Evolutionary conservation across 2,797 vertebrate genomes (phyloP).

Genomic region (Mormyrus proboscirostris): DNA sequence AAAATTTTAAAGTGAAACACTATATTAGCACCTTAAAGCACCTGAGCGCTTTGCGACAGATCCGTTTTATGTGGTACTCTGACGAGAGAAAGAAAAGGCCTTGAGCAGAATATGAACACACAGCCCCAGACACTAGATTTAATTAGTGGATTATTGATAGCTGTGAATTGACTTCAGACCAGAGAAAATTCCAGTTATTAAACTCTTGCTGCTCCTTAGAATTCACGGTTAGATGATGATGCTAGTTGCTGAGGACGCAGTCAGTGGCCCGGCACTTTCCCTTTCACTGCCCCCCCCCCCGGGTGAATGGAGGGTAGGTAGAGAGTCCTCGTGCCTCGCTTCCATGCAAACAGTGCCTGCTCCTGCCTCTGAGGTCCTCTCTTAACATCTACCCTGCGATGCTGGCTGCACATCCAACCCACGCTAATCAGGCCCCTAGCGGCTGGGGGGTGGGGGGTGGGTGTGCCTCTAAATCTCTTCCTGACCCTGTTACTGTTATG

Average conservation of each 20-base stretch:
- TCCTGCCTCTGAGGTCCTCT: constrained; percentile 54
- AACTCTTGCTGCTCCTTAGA: background rate
- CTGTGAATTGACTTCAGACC: constrained; percentile 25
- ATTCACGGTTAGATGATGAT: background rate
- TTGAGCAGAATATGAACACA: constrained; percentile 26
- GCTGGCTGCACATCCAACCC: constrained; percentile 65
- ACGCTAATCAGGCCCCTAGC: constrained; percentile 73
- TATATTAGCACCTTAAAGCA: constrained; percentile 32
- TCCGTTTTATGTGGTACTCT: constrained; percentile 41
- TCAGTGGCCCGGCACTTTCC: background rate
- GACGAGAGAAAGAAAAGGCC: constrained; percentile 11
- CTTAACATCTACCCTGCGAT: constrained; percentile 65
- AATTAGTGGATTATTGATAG: constrained; percentile 23
- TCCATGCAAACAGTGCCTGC: constrained; percentile 34
- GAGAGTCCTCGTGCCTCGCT: background rate
- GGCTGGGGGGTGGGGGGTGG: constrained; percentile 46
- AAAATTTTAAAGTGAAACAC: constrained; percentile 30
- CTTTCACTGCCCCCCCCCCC: background rate
- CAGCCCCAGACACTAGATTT: constrained; percentile 4
- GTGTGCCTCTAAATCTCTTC: constrained; percentile 10
- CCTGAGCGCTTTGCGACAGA: constrained; percentile 43
- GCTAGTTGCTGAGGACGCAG: background rate
- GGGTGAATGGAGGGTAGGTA: background rate
- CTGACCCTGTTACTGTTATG: background rate
- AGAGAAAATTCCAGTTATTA: constrained; percentile 32